A percentile compares a stretch with the other conserved stretches of the same genome.
These are phyloP conservation scores for Amphipoea lucens DNA, from an alignment of 2,888 invertebrate genomes.

Conservation along the genomic window DNA sequence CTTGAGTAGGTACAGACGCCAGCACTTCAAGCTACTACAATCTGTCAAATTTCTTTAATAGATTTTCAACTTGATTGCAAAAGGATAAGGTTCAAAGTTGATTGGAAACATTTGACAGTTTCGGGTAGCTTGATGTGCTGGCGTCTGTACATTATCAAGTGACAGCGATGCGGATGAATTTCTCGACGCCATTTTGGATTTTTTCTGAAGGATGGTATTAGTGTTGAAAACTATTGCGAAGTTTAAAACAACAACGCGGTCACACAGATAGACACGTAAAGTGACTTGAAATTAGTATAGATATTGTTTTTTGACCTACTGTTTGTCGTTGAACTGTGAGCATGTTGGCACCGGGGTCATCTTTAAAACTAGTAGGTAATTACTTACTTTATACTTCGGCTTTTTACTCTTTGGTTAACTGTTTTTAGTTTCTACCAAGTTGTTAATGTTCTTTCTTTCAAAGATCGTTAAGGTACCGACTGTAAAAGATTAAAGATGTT, in stretches of 20 bases:
- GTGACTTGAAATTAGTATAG: background rate
- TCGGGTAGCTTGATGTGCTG: too few species aligned
- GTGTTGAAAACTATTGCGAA: background rate
- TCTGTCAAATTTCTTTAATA: too few species aligned
- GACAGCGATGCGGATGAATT: too few species aligned
- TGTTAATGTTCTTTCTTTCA: slow-evolving; percentile 56
- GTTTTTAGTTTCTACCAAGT: slow-evolving; percentile 45
- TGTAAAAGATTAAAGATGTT: slow-evolving; percentile 38
- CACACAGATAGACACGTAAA: background rate
- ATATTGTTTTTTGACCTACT: slow-evolving; percentile 17
- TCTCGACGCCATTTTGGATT: background rate
- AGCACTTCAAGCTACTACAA: too few species aligned
- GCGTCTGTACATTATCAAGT: too few species aligned
- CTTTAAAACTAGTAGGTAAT: slow-evolving; percentile 58
- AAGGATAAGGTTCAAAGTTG: too few species aligned
- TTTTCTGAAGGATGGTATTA: background rate
- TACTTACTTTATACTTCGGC: slow-evolving; percentile 60
- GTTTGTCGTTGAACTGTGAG: slow-evolving; percentile 36
- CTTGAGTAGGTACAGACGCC: background rate
- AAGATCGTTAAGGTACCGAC: slow-evolving; percentile 30
- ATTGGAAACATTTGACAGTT: too few species aligned
- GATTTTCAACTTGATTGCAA: too few species aligned
- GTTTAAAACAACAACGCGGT: background rate
- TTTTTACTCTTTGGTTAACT: slow-evolving; percentile 57
- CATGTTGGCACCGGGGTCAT: slow-evolving; percentile 34